These are phyloP conservation scores for Drosophila buzzatii DNA, from an alignment of 2,888 invertebrate species.

Conservation along the genomic window DNA sequence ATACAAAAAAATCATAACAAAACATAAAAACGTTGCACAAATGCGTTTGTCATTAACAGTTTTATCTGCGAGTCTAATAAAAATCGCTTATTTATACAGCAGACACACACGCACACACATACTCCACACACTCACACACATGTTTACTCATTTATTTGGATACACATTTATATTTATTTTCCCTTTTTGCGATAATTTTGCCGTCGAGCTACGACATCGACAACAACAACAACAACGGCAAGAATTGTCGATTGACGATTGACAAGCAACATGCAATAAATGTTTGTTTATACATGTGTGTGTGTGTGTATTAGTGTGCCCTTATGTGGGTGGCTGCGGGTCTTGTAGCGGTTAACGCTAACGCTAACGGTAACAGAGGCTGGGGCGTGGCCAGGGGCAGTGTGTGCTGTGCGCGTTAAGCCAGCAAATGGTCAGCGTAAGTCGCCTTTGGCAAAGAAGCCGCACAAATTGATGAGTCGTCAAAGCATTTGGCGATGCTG, in stretches of 20 bases:
- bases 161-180: conserved; percentile 64
- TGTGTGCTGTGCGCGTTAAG: conserved; percentile 17
- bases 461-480: conserved; percentile 58
- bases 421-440: conserved; percentile 35
- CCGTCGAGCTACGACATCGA: conserved; percentile 44
- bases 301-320: conserved; percentile 11
- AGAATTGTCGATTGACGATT: conserved; percentile 31
- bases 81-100: conserved; percentile 39
- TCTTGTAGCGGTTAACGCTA: conserved; percentile 13
- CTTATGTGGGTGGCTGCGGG: conserved; percentile 46
- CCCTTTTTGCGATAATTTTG: conserved; percentile 52
- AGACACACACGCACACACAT: neutral
- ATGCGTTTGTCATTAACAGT: conserved; percentile 67
- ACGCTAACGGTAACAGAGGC: neutral
- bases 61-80: conserved; percentile 60
- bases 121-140: conserved; percentile 17
- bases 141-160: conserved; percentile 67
- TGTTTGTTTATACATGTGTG: conserved; percentile 23
- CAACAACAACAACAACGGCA: conserved; percentile 52
- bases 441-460: conserved; percentile 39
- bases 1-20: conserved; percentile 28
- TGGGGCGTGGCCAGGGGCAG: neutral
- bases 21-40: conserved; percentile 41
- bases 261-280: conserved; percentile 47
- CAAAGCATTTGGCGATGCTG: conserved; percentile 37